These are phyloP conservation scores for Lysiphlebus fabarum DNA, from an alignment of 1,140 invertebrate species.

Conservation along the genomic window DNA sequence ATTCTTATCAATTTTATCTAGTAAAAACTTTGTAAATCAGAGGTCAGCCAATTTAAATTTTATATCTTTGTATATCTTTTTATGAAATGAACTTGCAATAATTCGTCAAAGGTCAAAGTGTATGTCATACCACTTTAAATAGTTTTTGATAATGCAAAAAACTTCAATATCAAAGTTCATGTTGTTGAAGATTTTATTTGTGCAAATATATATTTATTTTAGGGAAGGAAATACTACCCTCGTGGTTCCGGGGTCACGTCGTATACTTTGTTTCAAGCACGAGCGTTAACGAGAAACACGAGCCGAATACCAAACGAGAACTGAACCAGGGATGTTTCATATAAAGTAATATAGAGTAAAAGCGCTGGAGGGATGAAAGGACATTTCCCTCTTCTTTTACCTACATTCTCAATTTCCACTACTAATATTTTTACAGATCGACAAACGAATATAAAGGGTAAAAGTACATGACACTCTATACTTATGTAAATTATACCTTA, in stretches of 20 bases:
- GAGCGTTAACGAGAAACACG: conserved; percentile 19
- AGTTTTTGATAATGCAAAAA: too few species aligned
- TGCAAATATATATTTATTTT: too few species aligned
- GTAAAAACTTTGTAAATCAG: too few species aligned
- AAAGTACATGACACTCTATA: conserved; percentile 27
- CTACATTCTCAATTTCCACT: background rate
- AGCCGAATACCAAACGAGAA: conserved; percentile 45
- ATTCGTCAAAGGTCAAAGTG: too few species aligned
- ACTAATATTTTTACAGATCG: conserved; percentile 15
- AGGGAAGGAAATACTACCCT: conserved; percentile 6
- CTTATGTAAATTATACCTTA: conserved; percentile 11
- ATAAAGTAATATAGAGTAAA: conserved; percentile 15
- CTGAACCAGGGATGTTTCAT: conserved; percentile 34
- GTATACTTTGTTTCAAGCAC: background rate
- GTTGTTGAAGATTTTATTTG: background rate
- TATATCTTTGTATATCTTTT: too few species aligned
- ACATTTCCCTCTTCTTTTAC: conserved; percentile 12
- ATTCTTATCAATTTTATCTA: too few species aligned
- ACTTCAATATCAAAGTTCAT: background rate
- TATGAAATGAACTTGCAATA: too few species aligned
- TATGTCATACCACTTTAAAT: too few species aligned
- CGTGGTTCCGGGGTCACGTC: conserved; percentile 12
- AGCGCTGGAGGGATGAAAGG: conserved; percentile 23
- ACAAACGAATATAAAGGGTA: conserved; percentile 34
- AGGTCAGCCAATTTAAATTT: too few species aligned